Percentiles rank a stretch among this genome's conserved stretches.
Evolutionary conservation across 2,888 invertebrate species (phyloP).

Genomic region (Campaea margaritaria): DNA sequence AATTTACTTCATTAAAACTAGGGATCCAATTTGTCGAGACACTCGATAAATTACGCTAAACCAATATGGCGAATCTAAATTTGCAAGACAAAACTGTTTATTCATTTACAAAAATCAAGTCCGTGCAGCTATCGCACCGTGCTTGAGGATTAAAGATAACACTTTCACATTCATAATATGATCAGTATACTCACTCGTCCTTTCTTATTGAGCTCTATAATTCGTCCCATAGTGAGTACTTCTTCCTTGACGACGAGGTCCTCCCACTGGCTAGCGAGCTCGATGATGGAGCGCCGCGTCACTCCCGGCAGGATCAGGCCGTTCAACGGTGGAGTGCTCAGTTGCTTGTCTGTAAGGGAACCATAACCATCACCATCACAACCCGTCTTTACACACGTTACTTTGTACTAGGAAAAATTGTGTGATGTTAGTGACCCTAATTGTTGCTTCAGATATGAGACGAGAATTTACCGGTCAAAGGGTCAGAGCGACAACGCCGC

Average conservation of each 20-base stretch:
- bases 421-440: slow-evolving; percentile 72
- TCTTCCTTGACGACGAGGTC: slow-evolving; percentile 93
- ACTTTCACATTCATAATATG: background rate
- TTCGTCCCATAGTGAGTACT: slow-evolving; percentile 92
- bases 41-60: too few species aligned
- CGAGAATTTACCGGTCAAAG: slow-evolving; percentile 76
- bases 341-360: slow-evolving; percentile 89
- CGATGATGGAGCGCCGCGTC: slow-evolving; percentile 94
- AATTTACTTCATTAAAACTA: background rate
- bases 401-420: slow-evolving; percentile 38
- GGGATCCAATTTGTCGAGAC: too few species aligned
- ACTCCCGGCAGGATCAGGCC: slow-evolving; percentile 98
- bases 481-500: slow-evolving; percentile 64
- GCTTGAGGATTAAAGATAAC: too few species aligned
- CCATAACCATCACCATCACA: background rate
- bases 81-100: too few species aligned
- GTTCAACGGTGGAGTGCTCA: slow-evolving; percentile 96
- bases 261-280: slow-evolving; percentile 92
- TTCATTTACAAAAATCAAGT: too few species aligned
- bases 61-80: too few species aligned
- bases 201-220: slow-evolving; percentile 89
- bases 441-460: slow-evolving; percentile 74
- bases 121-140: too few species aligned
- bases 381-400: background rate
- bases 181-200: slow-evolving; percentile 89